phyloP scores from a whole-genome alignment of 2,113 vertebrate genomes.

The Ochotona curzoniae region DNA sequence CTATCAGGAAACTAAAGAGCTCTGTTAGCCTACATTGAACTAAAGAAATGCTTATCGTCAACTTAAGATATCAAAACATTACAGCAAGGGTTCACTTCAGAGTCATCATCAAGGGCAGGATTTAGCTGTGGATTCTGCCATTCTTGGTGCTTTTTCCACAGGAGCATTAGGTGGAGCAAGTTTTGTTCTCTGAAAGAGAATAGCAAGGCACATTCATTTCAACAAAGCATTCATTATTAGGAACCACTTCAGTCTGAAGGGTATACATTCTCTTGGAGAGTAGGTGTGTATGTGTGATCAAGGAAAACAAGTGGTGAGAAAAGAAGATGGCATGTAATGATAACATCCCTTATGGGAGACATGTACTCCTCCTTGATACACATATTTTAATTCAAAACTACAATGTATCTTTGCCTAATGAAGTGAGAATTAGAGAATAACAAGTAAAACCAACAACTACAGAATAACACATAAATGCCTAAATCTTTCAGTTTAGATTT shows the following conservation, averaged over 20 bases:
- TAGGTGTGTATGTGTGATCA: not conserved
- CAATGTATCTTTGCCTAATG: conserved; percentile 9
- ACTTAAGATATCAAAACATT: conserved; percentile 63
- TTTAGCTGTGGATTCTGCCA: not conserved
- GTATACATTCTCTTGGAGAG: not conserved
- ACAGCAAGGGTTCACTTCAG: conserved; percentile 56
- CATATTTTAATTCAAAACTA: conserved; percentile 52
- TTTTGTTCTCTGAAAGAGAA: conserved; percentile 71
- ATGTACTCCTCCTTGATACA: conserved; percentile 22
- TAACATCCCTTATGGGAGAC: not conserved
- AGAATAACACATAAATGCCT: not conserved
- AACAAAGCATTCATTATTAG: not conserved
- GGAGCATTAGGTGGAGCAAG: not conserved
- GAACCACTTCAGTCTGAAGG: not conserved
- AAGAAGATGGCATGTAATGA: not conserved
- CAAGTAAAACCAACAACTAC: conserved; percentile 1
- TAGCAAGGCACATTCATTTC: conserved; percentile 20
- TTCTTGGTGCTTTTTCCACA: not conserved
- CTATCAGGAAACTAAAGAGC: conserved; percentile 12
- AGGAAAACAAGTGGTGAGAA: not conserved
- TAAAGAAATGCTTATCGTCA: conserved; percentile 49
- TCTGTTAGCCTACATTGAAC: conserved; percentile 53
- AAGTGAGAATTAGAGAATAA: conserved; percentile 24
- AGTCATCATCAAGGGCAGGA: conserved; percentile 53
- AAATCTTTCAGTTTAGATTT: conserved; percentile 28